Conservation (phyloP, 1,140 invertebrate species). For the Subanguina moxae region DNA sequence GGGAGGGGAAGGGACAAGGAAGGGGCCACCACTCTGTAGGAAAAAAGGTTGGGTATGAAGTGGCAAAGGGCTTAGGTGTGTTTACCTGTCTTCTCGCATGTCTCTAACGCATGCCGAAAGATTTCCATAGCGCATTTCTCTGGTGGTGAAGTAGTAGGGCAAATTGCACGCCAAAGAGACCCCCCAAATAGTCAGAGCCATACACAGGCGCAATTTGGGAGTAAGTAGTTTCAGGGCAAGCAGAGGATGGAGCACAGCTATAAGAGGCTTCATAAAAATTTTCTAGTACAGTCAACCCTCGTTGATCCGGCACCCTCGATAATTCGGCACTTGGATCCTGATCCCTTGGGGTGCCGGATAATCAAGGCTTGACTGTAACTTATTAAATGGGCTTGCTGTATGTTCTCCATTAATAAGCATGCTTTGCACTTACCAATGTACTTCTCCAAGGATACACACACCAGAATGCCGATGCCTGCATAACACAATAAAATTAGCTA, state of each 20-base stretch:
- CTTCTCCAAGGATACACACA: slow-evolving; percentile 57
- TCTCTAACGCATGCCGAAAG: slow-evolving; percentile 24
- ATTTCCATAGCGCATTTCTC: slow-evolving; percentile 18
- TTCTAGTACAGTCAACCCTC: too few relatives aligned
- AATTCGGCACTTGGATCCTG: background rate
- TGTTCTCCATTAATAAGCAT: too few relatives aligned
- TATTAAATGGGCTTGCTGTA: background rate
- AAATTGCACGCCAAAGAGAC: slow-evolving; percentile 40
- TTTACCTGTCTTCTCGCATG: slow-evolving; percentile 26
- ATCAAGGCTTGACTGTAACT: slow-evolving; percentile 1
- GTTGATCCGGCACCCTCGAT: too few relatives aligned
- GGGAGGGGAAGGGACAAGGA: too few relatives aligned
- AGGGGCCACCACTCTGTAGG: too few relatives aligned
- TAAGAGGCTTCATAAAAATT: too few relatives aligned
- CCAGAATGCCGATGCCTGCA: slow-evolving; percentile 51
- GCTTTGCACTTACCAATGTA: too few relatives aligned
- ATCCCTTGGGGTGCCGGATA: slow-evolving; percentile 8
- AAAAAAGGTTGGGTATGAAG: too few relatives aligned
- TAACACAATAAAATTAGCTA: too few relatives aligned
- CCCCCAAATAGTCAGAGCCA: slow-evolving; percentile 45
- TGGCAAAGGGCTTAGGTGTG: too few relatives aligned
- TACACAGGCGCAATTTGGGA: slow-evolving; percentile 36
- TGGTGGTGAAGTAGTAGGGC: slow-evolving; percentile 48
- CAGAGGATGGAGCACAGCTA: slow-evolving; percentile 51
- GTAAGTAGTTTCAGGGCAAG: slow-evolving; percentile 55